A percentile compares a stretch with the other conserved stretches of the same genome.
These are phyloP conservation scores for Myzus persicae DNA, from an alignment of 1,140 invertebrate genomes.

Conservation along the genomic window DNA sequence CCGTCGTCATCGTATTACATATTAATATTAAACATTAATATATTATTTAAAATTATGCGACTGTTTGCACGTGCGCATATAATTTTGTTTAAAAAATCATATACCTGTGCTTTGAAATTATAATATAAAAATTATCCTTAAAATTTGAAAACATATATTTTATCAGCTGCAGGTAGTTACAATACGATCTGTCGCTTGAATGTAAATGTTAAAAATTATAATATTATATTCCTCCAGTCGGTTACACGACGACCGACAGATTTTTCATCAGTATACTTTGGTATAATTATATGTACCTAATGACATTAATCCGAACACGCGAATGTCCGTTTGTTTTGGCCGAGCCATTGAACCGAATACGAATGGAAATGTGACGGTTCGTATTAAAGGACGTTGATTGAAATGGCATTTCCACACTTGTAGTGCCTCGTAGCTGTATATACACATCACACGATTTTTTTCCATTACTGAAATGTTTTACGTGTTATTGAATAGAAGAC, in stretches of 20 bases:
- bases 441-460: conserved; percentile 12
- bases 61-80: background rate
- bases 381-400: conserved; percentile 11
- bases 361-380: background rate
- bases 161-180: background rate
- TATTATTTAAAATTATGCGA: background rate
- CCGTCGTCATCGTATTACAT: background rate
- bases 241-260: background rate
- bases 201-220: background rate
- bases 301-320: background rate
- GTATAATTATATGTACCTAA: background rate
- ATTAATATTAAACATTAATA: background rate
- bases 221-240: too few species aligned
- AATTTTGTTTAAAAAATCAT: background rate
- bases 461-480: conserved; percentile 12
- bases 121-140: background rate
- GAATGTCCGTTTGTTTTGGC: background rate
- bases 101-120: too few species aligned
- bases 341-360: background rate
- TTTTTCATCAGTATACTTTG: background rate
- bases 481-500: conserved; percentile 15
- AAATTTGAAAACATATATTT: background rate
- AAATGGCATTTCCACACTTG: conserved; percentile 4
- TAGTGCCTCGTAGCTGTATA: background rate
- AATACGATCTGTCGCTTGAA: background rate